Evolutionary conservation across 2,888 invertebrate genomes (phyloP), one percentile per base, ranked within the genome.

Genomic region (Schizotus pectinicornis): DNA sequence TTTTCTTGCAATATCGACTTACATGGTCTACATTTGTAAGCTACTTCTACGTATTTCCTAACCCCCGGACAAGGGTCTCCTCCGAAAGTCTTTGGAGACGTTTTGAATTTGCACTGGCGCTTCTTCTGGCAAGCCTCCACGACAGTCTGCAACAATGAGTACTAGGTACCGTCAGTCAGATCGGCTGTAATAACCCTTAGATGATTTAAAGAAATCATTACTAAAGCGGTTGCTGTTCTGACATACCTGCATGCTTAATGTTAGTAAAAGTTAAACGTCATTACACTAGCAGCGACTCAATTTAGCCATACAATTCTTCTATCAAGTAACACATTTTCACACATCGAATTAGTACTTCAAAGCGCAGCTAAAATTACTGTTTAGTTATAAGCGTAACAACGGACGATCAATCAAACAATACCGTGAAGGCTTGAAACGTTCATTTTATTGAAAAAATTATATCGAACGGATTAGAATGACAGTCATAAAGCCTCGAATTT

Each of bases 1-100:
- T 50, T 51, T 58, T 45, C 8, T 33, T 33, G 43, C 56, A 47
- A 46, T 61, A 34, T 48, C 41, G 34, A 90, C 92, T 93, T 84
- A 97, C 97, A 93, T 76, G 98, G 98, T 81, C 94, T 88, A 84
- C 98, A 98, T 82, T 96, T 96, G 83, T 95, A 98, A 70, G 94
- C 94, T 65, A 97, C 94, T 83, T 96, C 95, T 67, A 96, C 92
- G 83, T 94, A 96, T 81, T 97, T 95, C 65, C 91, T 85, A 58
- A 92, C 89, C 13, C 91, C 90, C 7, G 95, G 95, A 77, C 97
- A 98, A 0, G 96, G 95, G 82, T 98, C 96, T 39, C 89, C 89
- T 14, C 92, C 92, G 75, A 94, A 92, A 43, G 92, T 91, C 76
- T 89, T 88, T n/a, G 94, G 90, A 72, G 89, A 90, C 50, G 95